These are phyloP conservation scores for Nasonia longicornis DNA, from an alignment of 1,140 invertebrate genomes.

Conservation along the genomic window DNA sequence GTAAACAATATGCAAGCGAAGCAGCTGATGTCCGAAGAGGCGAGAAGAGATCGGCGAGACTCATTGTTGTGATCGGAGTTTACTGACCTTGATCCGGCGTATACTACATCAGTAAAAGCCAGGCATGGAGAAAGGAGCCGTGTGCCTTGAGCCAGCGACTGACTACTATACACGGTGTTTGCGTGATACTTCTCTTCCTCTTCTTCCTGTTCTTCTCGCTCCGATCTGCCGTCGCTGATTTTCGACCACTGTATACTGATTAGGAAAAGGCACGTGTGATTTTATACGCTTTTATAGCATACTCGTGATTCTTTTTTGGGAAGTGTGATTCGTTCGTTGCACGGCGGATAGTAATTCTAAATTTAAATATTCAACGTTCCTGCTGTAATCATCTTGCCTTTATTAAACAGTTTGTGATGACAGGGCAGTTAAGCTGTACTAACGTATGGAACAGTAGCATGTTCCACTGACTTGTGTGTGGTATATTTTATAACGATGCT, in stretches of 20 bases:
- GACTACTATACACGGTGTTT: too few species aligned
- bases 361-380: not conserved
- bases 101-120: not conserved
- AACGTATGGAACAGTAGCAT: not conserved
- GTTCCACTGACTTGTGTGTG: not conserved
- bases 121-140: conserved; percentile 13
- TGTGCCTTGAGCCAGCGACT: not conserved
- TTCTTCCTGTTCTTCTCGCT: too few species aligned
- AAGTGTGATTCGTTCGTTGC: too few species aligned
- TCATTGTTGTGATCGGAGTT: not conserved
- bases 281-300: too few species aligned
- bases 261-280: too few species aligned
- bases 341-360: not conserved
- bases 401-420: not conserved
- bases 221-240: too few species aligned
- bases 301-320: too few species aligned
- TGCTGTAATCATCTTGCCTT: not conserved
- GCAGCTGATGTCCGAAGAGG: too few species aligned
- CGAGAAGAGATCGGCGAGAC: not conserved
- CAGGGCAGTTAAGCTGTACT: not conserved
- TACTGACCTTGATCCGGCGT: not conserved
- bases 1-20: not conserved
- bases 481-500: not conserved
- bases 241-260: too few species aligned
- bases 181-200: too few species aligned